phyloP scores from a whole-genome alignment of 2,888 invertebrate species.

The Drosophila affinis region DNA sequence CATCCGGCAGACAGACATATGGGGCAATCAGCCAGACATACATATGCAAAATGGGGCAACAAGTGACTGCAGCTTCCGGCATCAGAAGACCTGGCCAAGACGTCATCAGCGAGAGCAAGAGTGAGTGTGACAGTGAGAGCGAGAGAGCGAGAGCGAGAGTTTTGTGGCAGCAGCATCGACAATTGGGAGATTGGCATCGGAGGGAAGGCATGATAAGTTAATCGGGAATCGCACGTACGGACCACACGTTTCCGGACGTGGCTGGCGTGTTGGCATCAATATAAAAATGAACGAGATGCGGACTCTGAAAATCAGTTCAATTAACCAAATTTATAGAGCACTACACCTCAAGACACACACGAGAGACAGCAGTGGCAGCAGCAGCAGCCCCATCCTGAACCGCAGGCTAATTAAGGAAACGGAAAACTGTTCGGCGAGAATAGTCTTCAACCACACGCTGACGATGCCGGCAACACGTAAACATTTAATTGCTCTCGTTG shows the following conservation, averaged over 20 bases:
- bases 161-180: slow-evolving; percentile 19
- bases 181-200: slow-evolving; percentile 35
- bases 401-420: slow-evolving; percentile 39
- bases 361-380: slow-evolving; percentile 29
- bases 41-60: slow-evolving; percentile 46
- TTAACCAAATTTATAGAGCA: slow-evolving; percentile 68
- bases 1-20: slow-evolving; percentile 27
- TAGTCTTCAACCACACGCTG: slow-evolving; percentile 28
- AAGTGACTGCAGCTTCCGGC: slow-evolving; percentile 58
- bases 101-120: slow-evolving; percentile 19
- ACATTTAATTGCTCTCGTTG: slow-evolving; percentile 72
- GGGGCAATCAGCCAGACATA: slow-evolving; percentile 17
- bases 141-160: neutral
- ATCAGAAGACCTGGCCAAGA: slow-evolving; percentile 7
- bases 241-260: slow-evolving; percentile 69
- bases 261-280: slow-evolving; percentile 42
- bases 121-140: slow-evolving; percentile 16
- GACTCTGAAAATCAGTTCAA: slow-evolving; percentile 73
- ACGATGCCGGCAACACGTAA: slow-evolving; percentile 60
- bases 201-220: slow-evolving; percentile 51
- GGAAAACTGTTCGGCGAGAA: neutral
- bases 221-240: slow-evolving; percentile 61
- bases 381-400: slow-evolving; percentile 18
- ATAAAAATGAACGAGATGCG: slow-evolving; percentile 68
- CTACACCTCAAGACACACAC: slow-evolving; percentile 30